Evolutionary conservation across 2,888 invertebrate species (phyloP), one percentile per base, ranked within the genome.

Genomic region (Pandemis corylana): DNA sequence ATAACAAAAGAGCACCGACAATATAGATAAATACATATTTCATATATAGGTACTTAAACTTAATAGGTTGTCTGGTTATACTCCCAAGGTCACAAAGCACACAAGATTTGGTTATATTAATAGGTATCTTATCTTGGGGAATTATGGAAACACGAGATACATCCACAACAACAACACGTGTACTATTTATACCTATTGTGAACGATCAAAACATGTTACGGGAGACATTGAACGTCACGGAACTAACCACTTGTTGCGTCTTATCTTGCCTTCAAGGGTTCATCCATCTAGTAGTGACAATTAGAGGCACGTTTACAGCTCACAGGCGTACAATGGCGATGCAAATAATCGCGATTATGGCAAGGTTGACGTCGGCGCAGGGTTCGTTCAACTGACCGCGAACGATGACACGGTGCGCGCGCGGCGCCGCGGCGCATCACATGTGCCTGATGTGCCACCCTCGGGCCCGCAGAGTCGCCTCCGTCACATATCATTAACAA

Each of bases 321-420:
- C 85, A 86, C 88, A 82, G 81, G 81, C 64, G 83, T 84, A 92
- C 92, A 92, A 92, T 92, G 88, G 90, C 87, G 88, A 94, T 94
- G 94, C 91, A 93, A 93, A 94, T 94, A 91, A 93, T 92, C 90
- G 90, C 92, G 93, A 94, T 93, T 92, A 94, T 93, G 92, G 93
- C 93, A 93, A 93, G 93, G 93, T 93, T 94, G 93, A 91, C 91
- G 93, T 88, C 94, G 91, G 81, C 87, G 81, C 90, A 89, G 91
- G 94, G 94, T 93, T 94, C 94, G 94, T 94, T 94, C 91, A 94
- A 94, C 94, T 93, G 93, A 92, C 92, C 90, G 93, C 93, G 94
- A 93, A 79, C 94, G 94, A 94, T 94, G 94, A 94, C 94, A 93
- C 94, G 91, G 87, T 81, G 88, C 88, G 89, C 88, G 59, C 59